Conservation (phyloP, 2,888 invertebrate species). For the Thyatira batis region DNA sequence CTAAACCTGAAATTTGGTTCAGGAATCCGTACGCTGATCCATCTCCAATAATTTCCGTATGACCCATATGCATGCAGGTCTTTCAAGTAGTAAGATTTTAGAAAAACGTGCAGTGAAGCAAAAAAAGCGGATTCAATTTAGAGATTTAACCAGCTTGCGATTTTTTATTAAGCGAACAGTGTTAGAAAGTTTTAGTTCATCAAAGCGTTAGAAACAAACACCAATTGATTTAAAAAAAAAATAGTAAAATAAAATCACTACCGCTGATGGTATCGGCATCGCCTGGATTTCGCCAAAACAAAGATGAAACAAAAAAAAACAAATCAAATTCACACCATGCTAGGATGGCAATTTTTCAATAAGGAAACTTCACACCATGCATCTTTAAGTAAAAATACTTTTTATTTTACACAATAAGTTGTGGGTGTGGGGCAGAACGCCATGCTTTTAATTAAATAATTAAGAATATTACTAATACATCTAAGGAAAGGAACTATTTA, state of each 20-base stretch:
- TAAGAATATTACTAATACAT: not conserved
- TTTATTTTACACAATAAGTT: slow-evolving; percentile 3
- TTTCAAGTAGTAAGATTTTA: not conserved
- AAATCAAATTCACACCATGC: slow-evolving; percentile 72
- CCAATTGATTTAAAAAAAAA: slow-evolving; percentile 44
- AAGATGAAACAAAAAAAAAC: slow-evolving; percentile 75
- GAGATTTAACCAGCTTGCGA: not conserved
- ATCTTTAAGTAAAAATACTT: slow-evolving; percentile 10
- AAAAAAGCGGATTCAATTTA: not conserved
- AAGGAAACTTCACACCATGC: slow-evolving; percentile 34
- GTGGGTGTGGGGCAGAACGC: slow-evolving; percentile 1
- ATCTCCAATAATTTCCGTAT: no score
- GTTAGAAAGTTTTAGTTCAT: not conserved
- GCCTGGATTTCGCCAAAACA: slow-evolving; percentile 82
- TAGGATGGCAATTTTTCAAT: slow-evolving; percentile 38
- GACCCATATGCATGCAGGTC: no score
- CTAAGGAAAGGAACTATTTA: not conserved
- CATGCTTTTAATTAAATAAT: slow-evolving; percentile 19
- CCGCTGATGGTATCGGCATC: slow-evolving; percentile 87
- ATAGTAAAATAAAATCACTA: slow-evolving; percentile 81
- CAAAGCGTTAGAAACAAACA: slow-evolving; percentile 48
- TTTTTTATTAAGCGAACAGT: not conserved
- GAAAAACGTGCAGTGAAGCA: not conserved
- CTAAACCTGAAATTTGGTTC: no score
- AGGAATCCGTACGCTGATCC: no score